Base-by-base conservation (phyloP, 2,888 invertebrate genomes). In the Aphrophora alni region DNA sequence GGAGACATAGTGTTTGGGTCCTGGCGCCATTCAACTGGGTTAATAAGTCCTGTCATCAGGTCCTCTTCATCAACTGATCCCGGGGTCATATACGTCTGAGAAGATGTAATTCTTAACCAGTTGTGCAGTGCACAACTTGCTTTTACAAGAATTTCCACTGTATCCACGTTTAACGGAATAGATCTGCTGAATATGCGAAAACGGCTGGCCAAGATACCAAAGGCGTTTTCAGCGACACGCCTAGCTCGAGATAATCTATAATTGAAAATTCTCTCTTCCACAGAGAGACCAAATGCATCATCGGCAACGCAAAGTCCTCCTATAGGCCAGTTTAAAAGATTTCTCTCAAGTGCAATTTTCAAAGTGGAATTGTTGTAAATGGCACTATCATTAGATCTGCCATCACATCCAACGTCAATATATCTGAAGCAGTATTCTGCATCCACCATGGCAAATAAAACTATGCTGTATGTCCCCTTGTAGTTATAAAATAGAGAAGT, bases 181-280 rank as follows among this genome's bases (percentile, higher is more conserved):
- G n/a, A n/a, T n/a, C 80, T 83, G 25, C 80, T 75, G 80, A 84
- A 84, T 51, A 84, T 75, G 70, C 81, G 44, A 80, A 84, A 84
- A 77, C 82, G 82, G 12, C 80, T 80, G n/a, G 78, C 81, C 24
- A 84, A 38, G 44, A 84, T 83, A 17, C 83, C 83, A 75, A 84
- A 84, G 14, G 81, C 83, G 77, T 84, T 85, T 82, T 85, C 84
- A n/a, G 80, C 78, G n/a, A 84, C 78, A 59, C 84, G 78, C 68
- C 84, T 81, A 24, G 83, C 83, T 68, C 85, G 70, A 24, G 82
- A 82, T 77, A 85, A 70, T 21, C 85, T 73, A 59, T 85, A 83
- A 69, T 84, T 85, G 70, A 82, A 83, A 76, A 83, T 80, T 79
- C 80, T 82, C 44, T 82, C 73, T 33, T 68, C 77, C 25, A 77